Evolutionary conservation across 2,113 vertebrate genomes (phyloP).

Genomic region (Dipodomys spectabilis): DNA sequence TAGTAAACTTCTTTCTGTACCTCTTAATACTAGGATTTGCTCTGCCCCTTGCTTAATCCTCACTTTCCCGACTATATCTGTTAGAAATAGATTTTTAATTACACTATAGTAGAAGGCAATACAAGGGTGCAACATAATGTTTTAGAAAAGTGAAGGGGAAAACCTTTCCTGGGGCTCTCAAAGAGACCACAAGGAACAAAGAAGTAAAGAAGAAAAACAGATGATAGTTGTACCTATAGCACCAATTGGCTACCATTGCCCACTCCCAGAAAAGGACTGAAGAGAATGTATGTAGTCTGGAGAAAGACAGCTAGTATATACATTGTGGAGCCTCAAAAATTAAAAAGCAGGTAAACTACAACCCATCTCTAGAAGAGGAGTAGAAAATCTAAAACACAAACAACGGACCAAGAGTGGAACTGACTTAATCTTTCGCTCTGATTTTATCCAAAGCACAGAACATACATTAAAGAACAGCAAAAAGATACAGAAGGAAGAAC

Average conservation of each 20-base stretch:
- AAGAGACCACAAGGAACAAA: background rate
- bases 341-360: background rate
- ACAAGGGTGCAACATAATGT: background rate
- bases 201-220: background rate
- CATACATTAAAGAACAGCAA: background rate
- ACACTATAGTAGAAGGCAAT: background rate
- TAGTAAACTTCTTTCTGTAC: background rate
- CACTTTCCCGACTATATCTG: background rate
- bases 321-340: background rate
- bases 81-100: background rate
- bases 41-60: background rate
- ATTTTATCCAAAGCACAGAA: background rate
- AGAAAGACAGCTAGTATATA: background rate
- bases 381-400: background rate
- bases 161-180: background rate
- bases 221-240: fast-evolving
- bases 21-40: background rate
- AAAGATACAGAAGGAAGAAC: background rate
- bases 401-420: background rate
- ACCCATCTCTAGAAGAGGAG: background rate
- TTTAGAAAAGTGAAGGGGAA: background rate
- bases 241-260: no score
- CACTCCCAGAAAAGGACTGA: background rate
- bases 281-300: background rate
- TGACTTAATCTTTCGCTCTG: background rate